A percentile compares a stretch with the other conserved stretches of the same genome.
Evolutionary conservation across 2,113 vertebrate genomes (phyloP).

Genomic region (Saccopteryx bilineata): DNA sequence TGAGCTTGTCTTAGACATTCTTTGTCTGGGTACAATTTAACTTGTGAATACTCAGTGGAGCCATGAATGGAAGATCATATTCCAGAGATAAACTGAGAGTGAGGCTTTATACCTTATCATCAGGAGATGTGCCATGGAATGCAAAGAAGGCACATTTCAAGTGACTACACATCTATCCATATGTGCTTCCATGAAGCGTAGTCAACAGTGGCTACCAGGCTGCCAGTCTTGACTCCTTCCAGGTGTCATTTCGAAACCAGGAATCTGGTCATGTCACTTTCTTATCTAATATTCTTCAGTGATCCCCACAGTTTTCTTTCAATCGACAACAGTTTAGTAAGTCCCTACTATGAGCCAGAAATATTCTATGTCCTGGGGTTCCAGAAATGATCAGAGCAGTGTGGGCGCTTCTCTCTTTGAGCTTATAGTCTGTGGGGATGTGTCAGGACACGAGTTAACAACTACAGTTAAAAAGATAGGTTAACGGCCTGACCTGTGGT

Average conservation of each 20-base stretch:
- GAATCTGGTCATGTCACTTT: background rate
- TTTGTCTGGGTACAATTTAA: conserved; percentile 24
- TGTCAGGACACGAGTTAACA: background rate
- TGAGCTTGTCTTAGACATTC: background rate
- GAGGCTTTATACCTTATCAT: background rate
- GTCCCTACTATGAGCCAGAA: background rate
- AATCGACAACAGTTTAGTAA: conserved; percentile 2
- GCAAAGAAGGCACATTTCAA: conserved; percentile 8
- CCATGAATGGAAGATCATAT: background rate
- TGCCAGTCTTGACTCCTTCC: background rate
- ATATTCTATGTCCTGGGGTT: background rate
- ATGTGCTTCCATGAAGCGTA: background rate
- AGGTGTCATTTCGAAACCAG: background rate
- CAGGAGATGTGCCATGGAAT: background rate
- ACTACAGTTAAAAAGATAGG: background rate
- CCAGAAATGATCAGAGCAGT: background rate
- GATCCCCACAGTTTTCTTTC: background rate
- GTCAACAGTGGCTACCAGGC: background rate
- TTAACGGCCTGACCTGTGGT: background rate
- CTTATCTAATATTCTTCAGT: background rate
- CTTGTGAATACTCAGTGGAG: background rate
- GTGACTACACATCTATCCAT: background rate
- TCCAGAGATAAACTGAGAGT: background rate
- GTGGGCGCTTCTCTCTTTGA: background rate
- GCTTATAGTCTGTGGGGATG: background rate